Conservation (phyloP, 2,797 vertebrate genomes). For the Merluccius polli region DNA sequence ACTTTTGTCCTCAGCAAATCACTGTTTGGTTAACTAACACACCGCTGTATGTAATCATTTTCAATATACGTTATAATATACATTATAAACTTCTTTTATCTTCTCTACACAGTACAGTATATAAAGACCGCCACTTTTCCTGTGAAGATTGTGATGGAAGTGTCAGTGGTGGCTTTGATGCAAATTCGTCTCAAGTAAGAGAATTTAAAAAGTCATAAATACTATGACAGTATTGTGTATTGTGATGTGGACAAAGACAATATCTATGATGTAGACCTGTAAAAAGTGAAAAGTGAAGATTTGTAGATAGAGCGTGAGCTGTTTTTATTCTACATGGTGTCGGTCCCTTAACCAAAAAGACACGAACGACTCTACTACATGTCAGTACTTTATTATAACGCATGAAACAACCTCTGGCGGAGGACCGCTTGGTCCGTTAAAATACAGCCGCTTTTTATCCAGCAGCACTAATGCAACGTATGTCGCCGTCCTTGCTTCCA, state of each 20-base stretch:
- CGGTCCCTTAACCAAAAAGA: no score
- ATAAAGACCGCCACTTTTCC: slow-evolving; percentile 88
- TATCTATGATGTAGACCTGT: background rate
- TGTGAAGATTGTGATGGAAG: slow-evolving; percentile 91
- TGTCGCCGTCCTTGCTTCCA: slow-evolving; percentile 47
- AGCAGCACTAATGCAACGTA: background rate
- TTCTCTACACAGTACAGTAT: slow-evolving; percentile 75
- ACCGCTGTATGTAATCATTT: background rate
- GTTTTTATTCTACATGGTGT: background rate
- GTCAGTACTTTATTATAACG: no score
- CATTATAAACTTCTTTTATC: background rate
- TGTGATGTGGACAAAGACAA: background rate
- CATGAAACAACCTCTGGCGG: no score
- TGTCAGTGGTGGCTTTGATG: slow-evolving; percentile 92
- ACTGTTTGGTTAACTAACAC: background rate
- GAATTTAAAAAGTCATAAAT: background rate
- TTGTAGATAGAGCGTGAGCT: background rate
- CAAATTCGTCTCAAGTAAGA: slow-evolving; percentile 85
- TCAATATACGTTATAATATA: no score
- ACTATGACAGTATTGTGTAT: background rate
- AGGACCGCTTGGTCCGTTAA: no score
- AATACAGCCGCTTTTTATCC: no score
- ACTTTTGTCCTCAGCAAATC: no score
- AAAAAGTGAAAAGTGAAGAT: background rate
- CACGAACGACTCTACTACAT: no score